Evolutionary conservation across 1,140 invertebrate species (phyloP).

Genomic region (Mercenaria mercenaria): DNA sequence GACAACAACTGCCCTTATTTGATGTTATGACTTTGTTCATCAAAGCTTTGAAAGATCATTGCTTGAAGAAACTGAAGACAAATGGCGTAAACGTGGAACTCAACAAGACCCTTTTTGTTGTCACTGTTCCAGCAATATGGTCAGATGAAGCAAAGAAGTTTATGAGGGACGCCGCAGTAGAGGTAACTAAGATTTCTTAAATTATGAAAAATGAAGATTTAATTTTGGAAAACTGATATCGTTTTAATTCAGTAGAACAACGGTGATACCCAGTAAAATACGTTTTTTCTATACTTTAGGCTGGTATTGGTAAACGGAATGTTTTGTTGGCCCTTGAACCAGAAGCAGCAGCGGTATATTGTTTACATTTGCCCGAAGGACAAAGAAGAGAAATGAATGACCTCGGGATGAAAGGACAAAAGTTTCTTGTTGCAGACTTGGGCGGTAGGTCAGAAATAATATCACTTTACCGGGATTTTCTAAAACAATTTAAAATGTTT

Average conservation of each 20-base stretch:
- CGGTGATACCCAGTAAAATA: no score
- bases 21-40: conserved; percentile 38
- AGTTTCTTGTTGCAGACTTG: conserved; percentile 43
- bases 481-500: neutral
- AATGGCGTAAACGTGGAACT: neutral
- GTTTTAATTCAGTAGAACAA: neutral
- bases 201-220: neutral
- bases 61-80: conserved; percentile 6
- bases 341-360: conserved; percentile 44
- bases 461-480: neutral
- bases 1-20: neutral
- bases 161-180: conserved; percentile 43
- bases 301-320: conserved; percentile 24
- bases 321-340: conserved; percentile 47
- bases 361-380: conserved; percentile 17
- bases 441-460: conserved; percentile 14
- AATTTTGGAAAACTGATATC: neutral
- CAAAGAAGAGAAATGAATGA: neutral
- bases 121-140: conserved; percentile 40
- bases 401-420: conserved; percentile 21
- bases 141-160: conserved; percentile 7
- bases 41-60: conserved; percentile 34
- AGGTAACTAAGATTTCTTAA: neutral
- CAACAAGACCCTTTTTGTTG: neutral
- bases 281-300: neutral